Percentiles rank a stretch among this genome's conserved stretches.
Evolutionary conservation across 2,113 vertebrate genomes (phyloP).

Genomic region (Corythaeola cristata): DNA sequence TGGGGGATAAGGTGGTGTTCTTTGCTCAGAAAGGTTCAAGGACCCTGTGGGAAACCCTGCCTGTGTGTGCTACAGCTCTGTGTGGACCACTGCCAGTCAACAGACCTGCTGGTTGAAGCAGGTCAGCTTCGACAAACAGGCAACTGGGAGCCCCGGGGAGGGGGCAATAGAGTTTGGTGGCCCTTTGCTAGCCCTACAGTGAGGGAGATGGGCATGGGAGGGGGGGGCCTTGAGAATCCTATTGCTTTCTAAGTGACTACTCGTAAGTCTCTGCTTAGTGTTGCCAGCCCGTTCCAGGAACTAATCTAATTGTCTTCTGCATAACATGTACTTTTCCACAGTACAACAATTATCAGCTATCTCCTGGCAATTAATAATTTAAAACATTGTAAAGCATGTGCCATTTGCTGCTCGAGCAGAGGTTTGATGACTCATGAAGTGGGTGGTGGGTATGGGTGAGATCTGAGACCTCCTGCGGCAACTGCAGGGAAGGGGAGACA

Average conservation of each 20-base stretch:
- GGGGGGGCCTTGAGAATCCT: background rate
- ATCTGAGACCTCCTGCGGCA: background rate
- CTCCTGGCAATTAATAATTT: background rate
- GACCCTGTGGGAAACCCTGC: background rate
- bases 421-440: background rate
- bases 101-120: background rate
- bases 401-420: background rate
- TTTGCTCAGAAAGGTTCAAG: background rate
- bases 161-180: background rate
- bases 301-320: background rate
- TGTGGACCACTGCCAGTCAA: background rate
- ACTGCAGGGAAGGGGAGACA: rapidly evolving
- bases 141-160: rapidly evolving
- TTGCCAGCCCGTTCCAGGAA: background rate
- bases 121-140: background rate
- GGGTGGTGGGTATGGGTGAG: rapidly evolving
- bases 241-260: background rate
- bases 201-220: rapidly evolving
- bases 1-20: background rate
- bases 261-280: background rate
- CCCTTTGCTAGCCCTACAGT: background rate
- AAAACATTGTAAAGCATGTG: background rate
- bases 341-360: background rate
- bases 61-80: background rate
- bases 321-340: background rate